phyloP scores from a whole-genome alignment of 2,113 vertebrate genomes.

The Pelecanus crispus region DNA sequence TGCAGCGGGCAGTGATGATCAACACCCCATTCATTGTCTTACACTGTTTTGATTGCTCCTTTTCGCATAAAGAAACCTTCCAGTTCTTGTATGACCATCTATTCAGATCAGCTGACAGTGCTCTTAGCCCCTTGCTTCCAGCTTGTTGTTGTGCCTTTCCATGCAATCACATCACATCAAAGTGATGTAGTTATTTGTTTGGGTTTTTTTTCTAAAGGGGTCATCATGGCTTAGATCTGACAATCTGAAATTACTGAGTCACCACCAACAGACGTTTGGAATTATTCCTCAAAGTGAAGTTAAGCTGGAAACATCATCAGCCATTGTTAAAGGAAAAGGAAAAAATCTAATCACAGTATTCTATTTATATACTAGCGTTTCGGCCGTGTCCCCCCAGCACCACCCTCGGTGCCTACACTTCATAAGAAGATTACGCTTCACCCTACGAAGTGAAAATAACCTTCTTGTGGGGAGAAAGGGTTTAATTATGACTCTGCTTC shows the following conservation, averaged over 20 bases:
- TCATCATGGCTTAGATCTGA: not conserved
- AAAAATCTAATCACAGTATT: not conserved
- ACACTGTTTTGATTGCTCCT: not conserved
- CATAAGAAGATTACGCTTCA: conserved; percentile 45
- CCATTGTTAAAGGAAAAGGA: not conserved
- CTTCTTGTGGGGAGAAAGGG: conserved; percentile 58
- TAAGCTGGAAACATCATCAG: not conserved
- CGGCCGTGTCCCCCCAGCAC: not conserved
- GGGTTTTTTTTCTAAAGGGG: not conserved
- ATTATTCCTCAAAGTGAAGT: not conserved
- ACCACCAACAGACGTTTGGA: not conserved
- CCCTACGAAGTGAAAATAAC: conserved; percentile 66
- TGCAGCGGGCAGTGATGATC: not conserved
- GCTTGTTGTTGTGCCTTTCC: not conserved
- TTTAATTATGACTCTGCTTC: conserved; percentile 73
- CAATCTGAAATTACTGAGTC: not conserved
- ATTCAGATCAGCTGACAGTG: not conserved
- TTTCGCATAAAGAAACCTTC: conserved; percentile 23
- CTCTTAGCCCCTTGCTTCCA: not conserved
- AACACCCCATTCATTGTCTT: conserved; percentile 16
- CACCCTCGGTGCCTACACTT: conserved; percentile 21
- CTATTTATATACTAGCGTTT: not conserved
- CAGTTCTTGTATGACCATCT: not conserved
- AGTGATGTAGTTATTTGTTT: not conserved
- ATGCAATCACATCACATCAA: not conserved